Evolutionary conservation across 2,797 vertebrate genomes (phyloP).

Genomic region (Sciaenops ocellatus): DNA sequence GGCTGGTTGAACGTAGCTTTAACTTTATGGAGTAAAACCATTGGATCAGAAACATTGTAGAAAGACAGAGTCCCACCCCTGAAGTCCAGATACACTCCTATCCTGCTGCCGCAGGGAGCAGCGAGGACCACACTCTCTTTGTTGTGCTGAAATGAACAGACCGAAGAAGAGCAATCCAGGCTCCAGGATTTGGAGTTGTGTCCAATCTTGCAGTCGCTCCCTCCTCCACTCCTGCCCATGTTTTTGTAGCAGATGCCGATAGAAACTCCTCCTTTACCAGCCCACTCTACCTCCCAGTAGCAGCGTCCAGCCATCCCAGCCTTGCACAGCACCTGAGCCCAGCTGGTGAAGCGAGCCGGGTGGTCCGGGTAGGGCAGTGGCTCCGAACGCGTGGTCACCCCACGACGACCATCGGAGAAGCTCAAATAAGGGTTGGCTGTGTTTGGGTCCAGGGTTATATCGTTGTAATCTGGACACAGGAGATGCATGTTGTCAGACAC

Average conservation of each 20-base stretch:
- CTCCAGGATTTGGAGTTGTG: slow-evolving; percentile 85
- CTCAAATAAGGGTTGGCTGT: slow-evolving; percentile 80
- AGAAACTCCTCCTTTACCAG: slow-evolving; percentile 74
- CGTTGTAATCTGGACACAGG: slow-evolving; percentile 70
- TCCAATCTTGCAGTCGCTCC: slow-evolving; percentile 80
- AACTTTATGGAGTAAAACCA: slow-evolving; percentile 78
- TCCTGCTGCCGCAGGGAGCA: slow-evolving; percentile 54
- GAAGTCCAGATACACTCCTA: slow-evolving; percentile 82
- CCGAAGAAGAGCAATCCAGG: slow-evolving; percentile 70
- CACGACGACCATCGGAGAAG: slow-evolving; percentile 65
- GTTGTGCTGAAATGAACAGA: slow-evolving; percentile 80
- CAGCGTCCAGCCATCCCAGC: slow-evolving; percentile 78
- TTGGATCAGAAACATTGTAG: slow-evolving; percentile 75
- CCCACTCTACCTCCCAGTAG: slow-evolving; percentile 88
- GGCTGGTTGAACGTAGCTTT: slow-evolving; percentile 78
- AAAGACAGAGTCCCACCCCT: slow-evolving; percentile 78
- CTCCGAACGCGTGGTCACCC: slow-evolving; percentile 63
- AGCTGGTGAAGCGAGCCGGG: slow-evolving; percentile 80
- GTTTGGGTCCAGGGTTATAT: slow-evolving; percentile 77
- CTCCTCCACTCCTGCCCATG: slow-evolving; percentile 74
- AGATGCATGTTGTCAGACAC: not conserved
- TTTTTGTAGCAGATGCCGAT: slow-evolving; percentile 81
- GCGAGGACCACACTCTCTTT: slow-evolving; percentile 62
- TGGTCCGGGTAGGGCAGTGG: slow-evolving; percentile 74
- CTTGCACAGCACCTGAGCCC: slow-evolving; percentile 84